phyloP scores from a whole-genome alignment of 2,888 invertebrate genomes.

The Hermodice carunculata region DNA sequence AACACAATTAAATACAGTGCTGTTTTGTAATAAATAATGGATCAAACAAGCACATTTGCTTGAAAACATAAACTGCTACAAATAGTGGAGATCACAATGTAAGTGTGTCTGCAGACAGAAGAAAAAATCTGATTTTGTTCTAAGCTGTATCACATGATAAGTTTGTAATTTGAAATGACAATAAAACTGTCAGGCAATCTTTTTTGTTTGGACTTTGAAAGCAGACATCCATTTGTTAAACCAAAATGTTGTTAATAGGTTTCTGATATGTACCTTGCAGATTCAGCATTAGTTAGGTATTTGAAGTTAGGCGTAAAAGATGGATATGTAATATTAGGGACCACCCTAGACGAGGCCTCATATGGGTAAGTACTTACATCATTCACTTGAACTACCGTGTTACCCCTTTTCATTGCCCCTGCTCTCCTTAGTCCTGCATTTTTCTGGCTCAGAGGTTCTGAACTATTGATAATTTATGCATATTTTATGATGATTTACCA shows the following conservation, averaged over 20 bases:
- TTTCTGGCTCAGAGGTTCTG: neutral
- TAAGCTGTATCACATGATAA: neutral
- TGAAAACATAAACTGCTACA: too few species aligned
- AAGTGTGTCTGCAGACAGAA: too few species aligned
- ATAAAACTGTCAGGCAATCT: neutral
- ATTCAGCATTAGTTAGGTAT: constrained; percentile 55
- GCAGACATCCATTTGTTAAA: neutral
- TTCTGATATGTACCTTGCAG: constrained; percentile 41
- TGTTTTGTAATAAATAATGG: too few species aligned
- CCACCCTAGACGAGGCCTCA: constrained; percentile 66
- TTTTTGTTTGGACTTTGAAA: neutral
- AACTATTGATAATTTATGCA: too few species aligned
- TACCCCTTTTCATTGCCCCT: constrained; percentile 18
- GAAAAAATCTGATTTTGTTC: too few species aligned
- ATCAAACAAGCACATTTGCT: too few species aligned
- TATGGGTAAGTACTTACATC: too few species aligned
- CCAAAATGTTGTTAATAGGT: neutral
- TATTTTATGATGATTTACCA: too few species aligned
- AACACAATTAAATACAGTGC: too few species aligned
- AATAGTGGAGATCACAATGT: too few species aligned
- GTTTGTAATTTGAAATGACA: neutral
- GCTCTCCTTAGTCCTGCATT: neutral
- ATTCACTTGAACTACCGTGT: constrained; percentile 60
- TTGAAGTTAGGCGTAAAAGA: constrained; percentile 56
- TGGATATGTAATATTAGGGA: constrained; percentile 51